phyloP scores from a whole-genome alignment of 2,888 invertebrate species.

The Phengaris alcon region DNA sequence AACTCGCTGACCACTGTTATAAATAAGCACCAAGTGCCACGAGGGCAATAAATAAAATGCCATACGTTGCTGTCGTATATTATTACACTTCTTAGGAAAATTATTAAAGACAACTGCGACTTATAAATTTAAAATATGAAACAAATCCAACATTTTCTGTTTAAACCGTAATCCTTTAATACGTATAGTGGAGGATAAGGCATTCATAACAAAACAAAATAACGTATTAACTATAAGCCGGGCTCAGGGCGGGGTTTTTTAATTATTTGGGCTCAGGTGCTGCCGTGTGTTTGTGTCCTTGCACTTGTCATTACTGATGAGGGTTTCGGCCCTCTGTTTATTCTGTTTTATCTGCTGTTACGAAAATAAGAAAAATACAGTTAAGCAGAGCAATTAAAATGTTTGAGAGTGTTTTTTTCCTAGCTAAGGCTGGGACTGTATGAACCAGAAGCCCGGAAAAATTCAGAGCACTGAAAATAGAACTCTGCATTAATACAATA shows the following conservation, averaged over 20 bases:
- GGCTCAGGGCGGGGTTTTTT: conserved; percentile 39
- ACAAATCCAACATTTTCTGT: not conserved
- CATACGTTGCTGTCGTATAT: not conserved
- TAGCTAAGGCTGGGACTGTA: too few species aligned
- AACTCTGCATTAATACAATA: too few species aligned
- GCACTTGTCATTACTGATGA: conserved; percentile 65
- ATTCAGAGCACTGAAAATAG: too few species aligned
- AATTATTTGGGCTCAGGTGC: conserved; percentile 42
- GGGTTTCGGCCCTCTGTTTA: conserved; percentile 57
- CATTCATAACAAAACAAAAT: conserved; percentile 23
- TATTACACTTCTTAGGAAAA: not conserved
- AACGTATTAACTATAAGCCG: conserved; percentile 30
- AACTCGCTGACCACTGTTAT: not conserved
- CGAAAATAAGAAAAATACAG: conserved; percentile 19
- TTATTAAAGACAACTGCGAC: conserved; percentile 3
- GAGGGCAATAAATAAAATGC: conserved; percentile 4
- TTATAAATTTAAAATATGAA: not conserved
- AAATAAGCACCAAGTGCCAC: not conserved
- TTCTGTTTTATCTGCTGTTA: conserved; percentile 44
- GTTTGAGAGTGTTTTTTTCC: not conserved
- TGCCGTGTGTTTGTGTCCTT: conserved; percentile 34
- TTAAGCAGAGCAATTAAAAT: conserved; percentile 1
- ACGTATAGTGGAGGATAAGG: conserved; percentile 11
- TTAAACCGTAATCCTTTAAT: conserved; percentile 1
- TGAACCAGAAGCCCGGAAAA: too few species aligned